phyloP scores from a whole-genome alignment of 1,140 invertebrate genomes.

The Proales similis region DNA sequence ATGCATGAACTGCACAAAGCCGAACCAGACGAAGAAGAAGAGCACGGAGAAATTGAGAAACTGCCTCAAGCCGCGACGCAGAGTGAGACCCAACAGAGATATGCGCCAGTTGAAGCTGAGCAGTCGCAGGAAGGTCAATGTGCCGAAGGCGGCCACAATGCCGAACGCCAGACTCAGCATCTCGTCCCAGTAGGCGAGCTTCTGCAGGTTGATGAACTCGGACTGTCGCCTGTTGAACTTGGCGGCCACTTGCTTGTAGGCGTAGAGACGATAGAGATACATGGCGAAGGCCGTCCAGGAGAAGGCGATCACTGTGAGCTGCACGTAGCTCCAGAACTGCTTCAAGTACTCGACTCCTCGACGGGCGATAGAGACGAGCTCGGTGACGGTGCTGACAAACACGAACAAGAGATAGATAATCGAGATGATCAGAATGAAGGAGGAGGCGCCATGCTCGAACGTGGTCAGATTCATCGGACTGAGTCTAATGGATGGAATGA shows the following conservation, averaged over 20 bases:
- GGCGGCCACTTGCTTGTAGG: slow-evolving; percentile 50
- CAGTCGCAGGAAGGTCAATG: slow-evolving; percentile 15
- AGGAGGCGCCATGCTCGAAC: no score
- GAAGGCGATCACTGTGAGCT: slow-evolving; percentile 4
- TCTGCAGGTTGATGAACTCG: slow-evolving; percentile 50
- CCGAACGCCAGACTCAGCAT: slow-evolving; percentile 7
- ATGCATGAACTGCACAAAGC: no score
- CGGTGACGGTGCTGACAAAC: slow-evolving; percentile 52
- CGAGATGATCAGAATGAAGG: slow-evolving; percentile 45
- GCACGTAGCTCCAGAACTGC: background rate
- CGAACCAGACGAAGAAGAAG: no score
- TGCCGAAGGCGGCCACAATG: slow-evolving; percentile 6
- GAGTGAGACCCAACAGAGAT: no score
- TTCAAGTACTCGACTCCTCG: slow-evolving; percentile 5
- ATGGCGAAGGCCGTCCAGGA: slow-evolving; percentile 15
- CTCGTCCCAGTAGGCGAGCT: slow-evolving; percentile 18
- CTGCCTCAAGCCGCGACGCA: no score
- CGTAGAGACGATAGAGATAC: background rate
- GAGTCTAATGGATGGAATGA: background rate
- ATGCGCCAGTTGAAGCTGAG: no score
- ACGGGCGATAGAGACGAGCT: background rate
- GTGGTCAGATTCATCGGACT: background rate
- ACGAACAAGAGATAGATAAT: slow-evolving; percentile 52
- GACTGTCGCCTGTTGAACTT: slow-evolving; percentile 52
- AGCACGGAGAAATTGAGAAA: no score